These are phyloP conservation scores for Geophilus truncorum DNA, from an alignment of 2,888 invertebrate genomes.

Conservation along the genomic window DNA sequence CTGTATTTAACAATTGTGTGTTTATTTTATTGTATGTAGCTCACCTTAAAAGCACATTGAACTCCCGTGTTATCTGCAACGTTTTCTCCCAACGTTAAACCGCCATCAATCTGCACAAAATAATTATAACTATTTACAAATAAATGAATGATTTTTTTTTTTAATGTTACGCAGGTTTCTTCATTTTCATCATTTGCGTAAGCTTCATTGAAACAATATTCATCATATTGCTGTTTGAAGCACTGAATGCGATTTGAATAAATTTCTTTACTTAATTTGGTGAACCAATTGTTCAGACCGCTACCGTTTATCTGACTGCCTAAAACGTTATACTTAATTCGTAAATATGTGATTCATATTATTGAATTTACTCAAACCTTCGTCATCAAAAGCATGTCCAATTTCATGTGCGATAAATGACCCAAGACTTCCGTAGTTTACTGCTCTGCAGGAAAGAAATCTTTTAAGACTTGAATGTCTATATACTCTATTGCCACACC, in stretches of 20 bases:
- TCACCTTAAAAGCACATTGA: background rate
- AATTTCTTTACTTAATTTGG: no score
- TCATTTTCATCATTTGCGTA: background rate
- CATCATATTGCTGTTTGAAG: background rate
- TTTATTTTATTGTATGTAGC: background rate
- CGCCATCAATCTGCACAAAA: background rate
- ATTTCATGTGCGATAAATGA: no score
- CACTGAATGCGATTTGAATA: background rate
- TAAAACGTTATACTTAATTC: no score
- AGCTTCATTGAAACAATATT: background rate
- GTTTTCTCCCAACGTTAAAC: background rate
- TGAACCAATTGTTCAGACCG: no score
- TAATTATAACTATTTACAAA: background rate
- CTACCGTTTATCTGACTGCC: background rate
- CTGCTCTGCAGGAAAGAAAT: no score
- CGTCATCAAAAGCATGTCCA: no score
- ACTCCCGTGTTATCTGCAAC: background rate
- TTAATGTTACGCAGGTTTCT: slow-evolving; percentile 32
- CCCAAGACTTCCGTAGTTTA: no score
- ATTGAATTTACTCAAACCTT: no score
- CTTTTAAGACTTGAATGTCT: no score
- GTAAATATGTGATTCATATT: no score
- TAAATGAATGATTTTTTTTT: background rate
- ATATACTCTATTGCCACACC: no score
- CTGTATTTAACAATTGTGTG: no score